Percentiles rank a stretch among this genome's conserved stretches.
Conservation (phyloP, 2,797 vertebrate genomes). For the Platyrinchus mystaceus region DNA sequence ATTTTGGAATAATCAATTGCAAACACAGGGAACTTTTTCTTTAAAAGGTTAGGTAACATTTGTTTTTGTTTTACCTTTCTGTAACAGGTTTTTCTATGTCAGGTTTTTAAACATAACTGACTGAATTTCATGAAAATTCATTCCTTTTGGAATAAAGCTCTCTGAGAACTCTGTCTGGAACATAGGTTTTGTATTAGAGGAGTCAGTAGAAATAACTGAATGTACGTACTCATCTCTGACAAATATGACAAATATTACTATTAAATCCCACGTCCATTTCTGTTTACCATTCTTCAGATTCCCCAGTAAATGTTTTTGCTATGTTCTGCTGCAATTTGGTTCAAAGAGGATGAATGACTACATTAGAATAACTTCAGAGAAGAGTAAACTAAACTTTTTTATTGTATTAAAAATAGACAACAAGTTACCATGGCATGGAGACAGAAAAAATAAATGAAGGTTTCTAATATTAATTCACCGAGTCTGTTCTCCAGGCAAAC, state of each 20-base stretch:
- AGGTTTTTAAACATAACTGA: background rate
- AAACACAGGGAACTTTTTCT: background rate
- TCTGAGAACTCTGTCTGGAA: background rate
- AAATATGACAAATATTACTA: constrained; percentile 12
- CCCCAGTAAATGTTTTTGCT: background rate
- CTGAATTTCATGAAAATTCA: background rate
- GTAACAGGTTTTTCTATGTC: background rate
- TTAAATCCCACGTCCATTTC: background rate
- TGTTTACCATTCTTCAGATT: background rate
- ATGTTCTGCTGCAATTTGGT: background rate
- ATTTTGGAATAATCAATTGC: background rate
- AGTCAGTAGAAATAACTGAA: background rate
- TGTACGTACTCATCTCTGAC: background rate
- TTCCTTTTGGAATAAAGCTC: background rate
- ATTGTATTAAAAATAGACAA: background rate
- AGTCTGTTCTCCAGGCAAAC: background rate
- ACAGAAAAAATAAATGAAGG: background rate
- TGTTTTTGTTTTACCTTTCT: background rate
- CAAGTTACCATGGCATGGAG: background rate
- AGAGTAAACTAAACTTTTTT: background rate
- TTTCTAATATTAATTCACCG: background rate
- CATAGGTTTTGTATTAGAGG: background rate
- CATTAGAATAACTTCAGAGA: background rate
- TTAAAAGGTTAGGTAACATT: background rate
- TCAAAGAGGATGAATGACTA: background rate